These are phyloP conservation scores for Ctena decussata DNA, from an alignment of 2,888 invertebrate species.

Conservation along the genomic window DNA sequence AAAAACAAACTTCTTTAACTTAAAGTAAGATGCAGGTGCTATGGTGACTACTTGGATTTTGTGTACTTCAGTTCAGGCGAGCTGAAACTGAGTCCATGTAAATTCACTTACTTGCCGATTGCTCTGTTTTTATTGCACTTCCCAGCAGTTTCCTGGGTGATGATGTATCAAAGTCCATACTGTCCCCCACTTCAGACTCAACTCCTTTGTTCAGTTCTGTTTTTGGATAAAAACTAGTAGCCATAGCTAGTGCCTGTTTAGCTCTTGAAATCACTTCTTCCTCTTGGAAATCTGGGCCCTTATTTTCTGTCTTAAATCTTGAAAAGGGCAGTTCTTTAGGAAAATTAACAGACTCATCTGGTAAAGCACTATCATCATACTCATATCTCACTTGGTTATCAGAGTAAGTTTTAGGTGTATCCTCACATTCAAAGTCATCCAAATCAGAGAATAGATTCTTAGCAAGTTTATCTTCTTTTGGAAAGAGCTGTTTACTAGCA, in stretches of 20 bases:
- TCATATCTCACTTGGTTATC: conserved; percentile 10
- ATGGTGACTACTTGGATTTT: too few species aligned
- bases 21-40: too few species aligned
- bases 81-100: too few species aligned
- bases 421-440: conserved; percentile 46
- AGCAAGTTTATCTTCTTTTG: conserved; percentile 44
- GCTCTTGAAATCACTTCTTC: conserved; percentile 72
- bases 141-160: neutral
- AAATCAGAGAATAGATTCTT: conserved; percentile 33
- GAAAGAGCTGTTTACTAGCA: conserved; percentile 42
- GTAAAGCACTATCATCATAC: conserved; percentile 64
- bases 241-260: conserved; percentile 68
- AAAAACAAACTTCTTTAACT: too few species aligned
- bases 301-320: conserved; percentile 38
- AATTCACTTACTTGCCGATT: neutral
- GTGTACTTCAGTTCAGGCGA: too few species aligned
- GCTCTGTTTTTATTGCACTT: neutral
- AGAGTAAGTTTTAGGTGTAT: conserved; percentile 22
- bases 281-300: conserved; percentile 42
- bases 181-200: neutral
- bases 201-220: neutral
- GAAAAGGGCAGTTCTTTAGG: conserved; percentile 22
- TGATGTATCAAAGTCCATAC: neutral
- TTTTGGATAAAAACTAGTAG: conserved; percentile 67
- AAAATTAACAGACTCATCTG: conserved; percentile 35